Base-by-base conservation (phyloP, 2,888 invertebrate genomes). In the Asteroscopus sphinx region DNA sequence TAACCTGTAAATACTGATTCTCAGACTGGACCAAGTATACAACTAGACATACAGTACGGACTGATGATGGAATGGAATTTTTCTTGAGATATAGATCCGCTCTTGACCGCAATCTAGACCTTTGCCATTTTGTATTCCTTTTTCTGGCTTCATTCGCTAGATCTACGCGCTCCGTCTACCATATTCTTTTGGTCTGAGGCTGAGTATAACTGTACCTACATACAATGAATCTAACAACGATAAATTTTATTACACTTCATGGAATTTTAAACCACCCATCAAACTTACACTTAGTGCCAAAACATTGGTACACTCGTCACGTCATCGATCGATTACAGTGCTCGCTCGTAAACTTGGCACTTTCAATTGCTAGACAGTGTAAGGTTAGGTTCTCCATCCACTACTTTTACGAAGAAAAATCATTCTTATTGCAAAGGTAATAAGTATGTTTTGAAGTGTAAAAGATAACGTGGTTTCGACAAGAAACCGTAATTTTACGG, bases 331-430 rank as follows among this genome's bases (percentile, higher is more conserved):
- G 84, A 88, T 87, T 84, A 81, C 80, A 79, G 62, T 69, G 66
- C 72, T 66, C 56, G 79, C 81, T 87, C 87, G 83, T 88, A 87
- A 87, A 87, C 74, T 81, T 79, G 82, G 78, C 84, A 80, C 80
- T 75, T 73, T 76, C 79, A 74, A 80, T 82, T 81, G 79, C 77
- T 73, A 66, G 73, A 73, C 73, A 73, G 77, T 79, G 76, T 81
- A 76, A 78, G 74, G 53, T 65, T 47, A 37, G 37, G 35, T 56
- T 17, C 9, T 13, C 1, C 0, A 9, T 36, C 5, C 36, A 35
- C 12, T 4, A 6, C 1, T 2, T 26, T 5, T 26, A 40, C 15
- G 12, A 28, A 30, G 26, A 12, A 75, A 75, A 49, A 16, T 7
- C 45, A 21, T 7, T 58, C 21, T 51, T 68, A 68, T 28, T 3